Evolutionary conservation across 53 echinoderm and acorn worm species (phyloP), one percentile per base, ranked within the genome.

Genomic region (Holothuria leucospilota): DNA sequence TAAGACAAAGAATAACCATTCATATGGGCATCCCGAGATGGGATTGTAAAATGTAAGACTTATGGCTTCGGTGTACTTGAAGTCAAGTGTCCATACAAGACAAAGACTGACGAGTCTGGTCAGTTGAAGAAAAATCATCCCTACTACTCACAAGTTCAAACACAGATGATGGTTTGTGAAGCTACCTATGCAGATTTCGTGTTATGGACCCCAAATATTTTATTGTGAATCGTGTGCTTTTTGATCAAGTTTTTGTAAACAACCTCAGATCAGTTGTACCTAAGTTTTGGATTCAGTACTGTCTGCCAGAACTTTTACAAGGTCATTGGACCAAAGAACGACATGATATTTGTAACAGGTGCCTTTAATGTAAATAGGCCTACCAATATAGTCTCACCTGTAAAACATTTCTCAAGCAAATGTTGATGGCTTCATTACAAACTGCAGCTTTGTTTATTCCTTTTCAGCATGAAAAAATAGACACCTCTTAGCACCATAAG

Each of bases 1-100:
- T 63, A 63, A n/a, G 6, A 38, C 25, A 23, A 63, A 60, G 63
- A 60, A 38, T 38, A 27, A 2, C 82, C 56, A 63, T 87, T 87
- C 87, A 40, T 87, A 63, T 80, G 87, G 29, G 87, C 78, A 75
- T 78, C 87, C 21, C 87, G 80, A 27, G 87, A 87, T 79, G 65
- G 63, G 64, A 20, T 79, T 14, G 68, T 62, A 18, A 46, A 70
- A 5, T 79, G 80, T 79, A 78, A 78, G 24, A 63, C 67, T 26
- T 66, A 30, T 79, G 87, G 87, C 2, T 28, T 24, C 21, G 62
- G 59, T 62, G 77, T 77, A 41, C 52, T 87, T 30, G 78, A 86
- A 62, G 86, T 86, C 20, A 86, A 86, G 62, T 87, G 87, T 59
- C 89, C 84, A 38, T 89, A 84, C 51, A 89, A 59, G 53, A 84